Evolutionary conservation across 2,797 vertebrate genomes (phyloP).

Genomic region (Geotrypetes seraphini): DNA sequence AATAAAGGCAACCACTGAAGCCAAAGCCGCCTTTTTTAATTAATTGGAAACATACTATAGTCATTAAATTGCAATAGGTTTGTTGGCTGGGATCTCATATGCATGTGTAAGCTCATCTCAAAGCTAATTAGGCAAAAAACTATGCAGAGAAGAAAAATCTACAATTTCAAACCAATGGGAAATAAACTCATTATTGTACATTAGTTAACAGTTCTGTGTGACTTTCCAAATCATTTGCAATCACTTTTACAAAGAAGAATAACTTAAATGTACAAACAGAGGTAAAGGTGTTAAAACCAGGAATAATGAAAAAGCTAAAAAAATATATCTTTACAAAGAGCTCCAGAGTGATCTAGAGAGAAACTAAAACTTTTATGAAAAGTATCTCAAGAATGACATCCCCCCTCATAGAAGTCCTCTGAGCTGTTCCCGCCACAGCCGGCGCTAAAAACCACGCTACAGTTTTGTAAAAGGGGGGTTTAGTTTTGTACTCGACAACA

Average conservation of each 20-base stretch:
- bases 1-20: too few species aligned
- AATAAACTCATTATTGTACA: not conserved
- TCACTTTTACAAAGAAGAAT: not conserved
- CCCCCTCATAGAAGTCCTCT: too few species aligned
- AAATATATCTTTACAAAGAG: too few species aligned
- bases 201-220: not conserved
- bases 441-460: too few species aligned
- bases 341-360: too few species aligned
- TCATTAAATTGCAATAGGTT: not conserved
- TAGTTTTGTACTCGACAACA: too few species aligned
- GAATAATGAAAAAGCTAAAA: too few species aligned
- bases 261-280: conserved; percentile 2
- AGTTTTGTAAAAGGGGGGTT: too few species aligned
- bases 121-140: conserved; percentile 10
- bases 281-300: not conserved
- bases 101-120: conserved; percentile 10
- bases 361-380: too few species aligned
- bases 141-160: not conserved
- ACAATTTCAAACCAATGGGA: not conserved
- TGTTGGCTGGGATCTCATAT: not conserved
- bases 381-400: too few species aligned
- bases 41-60: not conserved
- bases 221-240: not conserved
- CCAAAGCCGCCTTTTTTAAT: conserved; percentile 10
- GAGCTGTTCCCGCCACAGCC: too few species aligned